Evolutionary conservation across 2,797 vertebrate genomes (phyloP).

Genomic region (Triplophysa yarkandensis): DNA sequence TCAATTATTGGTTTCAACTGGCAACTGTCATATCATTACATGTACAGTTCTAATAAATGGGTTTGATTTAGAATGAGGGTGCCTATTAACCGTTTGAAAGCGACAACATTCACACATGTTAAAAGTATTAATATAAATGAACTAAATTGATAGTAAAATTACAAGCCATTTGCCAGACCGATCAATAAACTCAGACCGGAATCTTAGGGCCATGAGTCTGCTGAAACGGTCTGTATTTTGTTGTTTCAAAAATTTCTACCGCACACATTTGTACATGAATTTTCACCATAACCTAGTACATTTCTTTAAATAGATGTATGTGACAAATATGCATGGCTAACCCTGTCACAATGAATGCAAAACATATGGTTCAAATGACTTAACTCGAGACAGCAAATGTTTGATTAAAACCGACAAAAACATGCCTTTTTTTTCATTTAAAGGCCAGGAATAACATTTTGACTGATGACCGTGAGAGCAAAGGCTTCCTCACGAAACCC

Average conservation of each 20-base stretch:
- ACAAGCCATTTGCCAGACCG: too few species aligned
- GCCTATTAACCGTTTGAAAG: too few species aligned
- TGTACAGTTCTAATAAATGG: slow-evolving; percentile 22
- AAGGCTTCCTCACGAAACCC: slow-evolving; percentile 12
- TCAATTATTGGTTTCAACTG: slow-evolving; percentile 16
- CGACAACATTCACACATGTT: too few species aligned
- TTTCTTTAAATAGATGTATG: not conserved
- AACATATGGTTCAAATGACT: not conserved
- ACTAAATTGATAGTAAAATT: too few species aligned
- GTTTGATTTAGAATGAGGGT: slow-evolving; percentile 25
- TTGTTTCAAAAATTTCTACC: too few species aligned
- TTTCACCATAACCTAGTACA: not conserved
- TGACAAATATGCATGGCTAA: not conserved
- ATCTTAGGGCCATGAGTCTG: too few species aligned
- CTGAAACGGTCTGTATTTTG: too few species aligned
- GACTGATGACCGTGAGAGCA: slow-evolving; percentile 32
- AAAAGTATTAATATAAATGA: too few species aligned
- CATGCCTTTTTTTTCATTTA: not conserved
- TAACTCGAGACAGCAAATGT: not conserved
- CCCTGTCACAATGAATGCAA: not conserved
- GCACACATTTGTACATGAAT: too few species aligned
- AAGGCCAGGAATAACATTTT: slow-evolving; percentile 17
- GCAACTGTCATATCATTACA: slow-evolving; percentile 20
- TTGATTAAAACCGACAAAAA: slow-evolving; percentile 2
- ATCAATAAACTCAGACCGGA: too few species aligned